These are phyloP conservation scores for Oenanthe oenanthe DNA, from an alignment of 2,113 vertebrate genomes.

Conservation along the genomic window DNA sequence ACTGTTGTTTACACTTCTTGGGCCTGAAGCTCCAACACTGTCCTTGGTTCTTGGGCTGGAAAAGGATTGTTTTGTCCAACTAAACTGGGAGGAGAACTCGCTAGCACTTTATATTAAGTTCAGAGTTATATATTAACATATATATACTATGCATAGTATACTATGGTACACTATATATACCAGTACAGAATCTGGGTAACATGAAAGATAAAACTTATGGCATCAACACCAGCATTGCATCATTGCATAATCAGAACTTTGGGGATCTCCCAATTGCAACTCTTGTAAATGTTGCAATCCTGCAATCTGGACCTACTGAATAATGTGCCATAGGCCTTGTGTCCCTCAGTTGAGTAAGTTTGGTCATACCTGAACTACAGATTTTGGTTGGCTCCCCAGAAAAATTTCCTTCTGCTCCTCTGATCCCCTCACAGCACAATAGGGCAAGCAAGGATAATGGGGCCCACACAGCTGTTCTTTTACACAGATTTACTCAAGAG, in stretches of 20 bases:
- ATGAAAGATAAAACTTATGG: background rate
- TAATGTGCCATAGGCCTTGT: background rate
- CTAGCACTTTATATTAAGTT: background rate
- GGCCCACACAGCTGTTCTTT: background rate
- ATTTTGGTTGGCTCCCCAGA: background rate
- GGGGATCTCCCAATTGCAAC: background rate
- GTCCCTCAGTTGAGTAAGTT: background rate
- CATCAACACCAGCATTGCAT: accelerated
- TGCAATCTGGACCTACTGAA: background rate
- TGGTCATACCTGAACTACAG: background rate
- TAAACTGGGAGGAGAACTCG: background rate
- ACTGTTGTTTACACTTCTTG: background rate
- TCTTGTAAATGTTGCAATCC: background rate
- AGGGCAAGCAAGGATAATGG: background rate
- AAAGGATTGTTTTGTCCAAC: background rate
- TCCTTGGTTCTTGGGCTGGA: background rate
- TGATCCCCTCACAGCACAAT: background rate
- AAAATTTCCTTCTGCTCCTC: background rate
- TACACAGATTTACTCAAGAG: background rate
- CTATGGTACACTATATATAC: too few relatives aligned
- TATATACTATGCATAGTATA: too few relatives aligned
- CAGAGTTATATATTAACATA: background rate
- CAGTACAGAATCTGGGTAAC: background rate
- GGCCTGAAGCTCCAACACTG: background rate
- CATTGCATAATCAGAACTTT: background rate